phyloP scores from a whole-genome alignment of 2,888 invertebrate genomes.

The Caenorhabditis sp. region DNA sequence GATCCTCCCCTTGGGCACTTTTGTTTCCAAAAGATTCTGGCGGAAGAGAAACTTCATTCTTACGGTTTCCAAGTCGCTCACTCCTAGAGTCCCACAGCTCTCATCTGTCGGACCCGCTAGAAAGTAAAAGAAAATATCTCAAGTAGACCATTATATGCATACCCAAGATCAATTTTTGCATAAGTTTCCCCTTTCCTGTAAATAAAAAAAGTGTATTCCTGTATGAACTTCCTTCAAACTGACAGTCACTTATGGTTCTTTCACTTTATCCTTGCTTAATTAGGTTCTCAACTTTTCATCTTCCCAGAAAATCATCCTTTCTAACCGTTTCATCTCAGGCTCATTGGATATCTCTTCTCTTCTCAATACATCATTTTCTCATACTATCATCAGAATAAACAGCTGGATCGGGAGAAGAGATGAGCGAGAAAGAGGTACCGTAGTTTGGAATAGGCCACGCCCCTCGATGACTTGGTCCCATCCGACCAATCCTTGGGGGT shows the following conservation, averaged over 20 bases:
- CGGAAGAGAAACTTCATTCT: slow-evolving; percentile 31
- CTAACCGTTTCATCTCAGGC: not conserved
- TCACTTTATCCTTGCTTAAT: no score
- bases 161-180: no score
- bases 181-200: no score
- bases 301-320: not conserved
- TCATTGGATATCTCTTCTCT: not conserved
- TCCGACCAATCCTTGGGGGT: slow-evolving; percentile 16
- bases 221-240: no score
- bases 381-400: not conserved
- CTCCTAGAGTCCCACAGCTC: no score
- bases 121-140: no score
- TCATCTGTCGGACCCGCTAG: no score
- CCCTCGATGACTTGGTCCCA: slow-evolving; percentile 22
- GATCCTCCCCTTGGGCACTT: slow-evolving; percentile 44
- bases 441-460: slow-evolving; percentile 26
- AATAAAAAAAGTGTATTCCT: no score
- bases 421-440: slow-evolving; percentile 59
- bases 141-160: no score
- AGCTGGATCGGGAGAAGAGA: not conserved
- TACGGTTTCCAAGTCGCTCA: slow-evolving; percentile 1
- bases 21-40: slow-evolving; percentile 57
- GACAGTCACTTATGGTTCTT: no score
- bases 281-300: not conserved
- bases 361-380: no score